phyloP scores from a whole-genome alignment of 2,888 invertebrate species.

The Gymnosoma rotundatum region DNA sequence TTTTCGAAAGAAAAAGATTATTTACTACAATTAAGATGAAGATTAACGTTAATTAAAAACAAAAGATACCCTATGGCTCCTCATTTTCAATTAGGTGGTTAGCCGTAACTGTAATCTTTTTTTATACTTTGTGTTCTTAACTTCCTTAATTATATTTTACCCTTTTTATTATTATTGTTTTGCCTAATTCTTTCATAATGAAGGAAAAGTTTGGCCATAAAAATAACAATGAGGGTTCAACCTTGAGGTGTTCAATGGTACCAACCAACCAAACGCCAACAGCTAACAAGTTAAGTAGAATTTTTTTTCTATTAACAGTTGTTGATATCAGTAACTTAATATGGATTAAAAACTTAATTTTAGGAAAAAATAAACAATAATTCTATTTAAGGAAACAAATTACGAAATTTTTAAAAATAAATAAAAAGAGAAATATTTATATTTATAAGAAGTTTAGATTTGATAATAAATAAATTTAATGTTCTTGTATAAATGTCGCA shows the following conservation, averaged over 20 bases:
- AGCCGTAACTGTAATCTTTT: not conserved
- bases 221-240: slow-evolving; percentile 19
- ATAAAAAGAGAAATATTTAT: not conserved
- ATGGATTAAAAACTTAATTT: not conserved
- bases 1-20: slow-evolving; percentile 1
- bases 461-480: too few relatives aligned
- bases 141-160: not conserved
- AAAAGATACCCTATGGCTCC: not conserved
- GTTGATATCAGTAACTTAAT: slow-evolving; percentile 29
- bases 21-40: not conserved
- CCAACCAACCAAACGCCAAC: not conserved
- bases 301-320: slow-evolving; percentile 29
- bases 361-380: slow-evolving; percentile 3
- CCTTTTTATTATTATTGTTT: slow-evolving; percentile 10
- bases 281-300: not conserved
- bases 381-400: slow-evolving; percentile 9
- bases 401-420: not conserved
- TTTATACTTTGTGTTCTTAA: not conserved
- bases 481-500: too few relatives aligned
- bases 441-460: too few relatives aligned
- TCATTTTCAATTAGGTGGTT: not conserved
- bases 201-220: slow-evolving; percentile 32
- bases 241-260: slow-evolving; percentile 41
- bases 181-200: slow-evolving; percentile 16
- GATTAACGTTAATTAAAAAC: not conserved